Evolutionary conservation across 2,888 invertebrate species (phyloP), one percentile per base, ranked within the genome.

Genomic region (Ormyrus labotus): DNA sequence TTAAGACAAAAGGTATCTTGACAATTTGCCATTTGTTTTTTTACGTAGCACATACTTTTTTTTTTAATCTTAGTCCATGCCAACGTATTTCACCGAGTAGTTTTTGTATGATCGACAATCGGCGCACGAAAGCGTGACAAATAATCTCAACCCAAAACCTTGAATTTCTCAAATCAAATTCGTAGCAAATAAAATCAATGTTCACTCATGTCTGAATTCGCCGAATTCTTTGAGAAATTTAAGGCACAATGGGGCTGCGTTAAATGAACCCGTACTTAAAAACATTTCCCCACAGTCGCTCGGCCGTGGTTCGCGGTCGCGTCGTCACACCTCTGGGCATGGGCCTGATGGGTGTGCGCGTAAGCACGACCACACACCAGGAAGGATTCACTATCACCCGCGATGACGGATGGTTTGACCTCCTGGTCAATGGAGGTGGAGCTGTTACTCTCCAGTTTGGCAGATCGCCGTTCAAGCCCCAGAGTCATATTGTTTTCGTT

Each of bases 371-470:
- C 78, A 96, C 96, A 5, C 96, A 98, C n/a, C 93, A 97, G 68
- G 98, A 98, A 92, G 99, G 99, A 11, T 98, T 98, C 92, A 99
- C 99, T 0, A 91, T 98, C 80, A 97, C 98, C 4, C 93, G 97
- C 81, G 96, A 97, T 84, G 97, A 97, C 87, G 97, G 97, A 70
- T 97, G 97, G 97, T 99, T 99, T 92, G 99, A 99, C 92, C 93
- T 99, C 71, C 93, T 99, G 88, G 99, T 99, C 13, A 99, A 99
- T 91, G 99, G 99, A n/a, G 99, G 99, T 0, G 98, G 98, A 0
- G 97, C 98, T 0, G 97, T 99, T 3, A 98, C 97, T 0, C 92
- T 99, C 71, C 97, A 98, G 90, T 99, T 99, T 89, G 98, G 98
- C 79, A 93, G 97, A 81, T 95, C 96, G 61, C 97, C 97, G 1